Conservation (phyloP, 2,888 invertebrate species). For the Neocrepidodera transversa region DNA sequence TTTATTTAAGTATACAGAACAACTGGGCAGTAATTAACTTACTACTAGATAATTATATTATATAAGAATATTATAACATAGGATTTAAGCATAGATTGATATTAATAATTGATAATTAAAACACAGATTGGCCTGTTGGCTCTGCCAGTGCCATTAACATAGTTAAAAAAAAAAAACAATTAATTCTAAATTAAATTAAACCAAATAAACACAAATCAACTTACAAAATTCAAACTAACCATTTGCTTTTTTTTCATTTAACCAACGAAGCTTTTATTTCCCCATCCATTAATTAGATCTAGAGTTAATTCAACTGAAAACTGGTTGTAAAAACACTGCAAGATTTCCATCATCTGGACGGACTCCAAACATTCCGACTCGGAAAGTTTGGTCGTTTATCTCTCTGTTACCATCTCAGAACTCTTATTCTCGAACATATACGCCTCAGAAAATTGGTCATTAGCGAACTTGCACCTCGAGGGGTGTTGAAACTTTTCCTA, state of each 20-base stretch:
- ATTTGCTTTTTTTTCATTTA: neutral
- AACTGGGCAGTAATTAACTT: no score
- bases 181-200: no score
- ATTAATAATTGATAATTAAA: no score
- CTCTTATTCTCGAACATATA: conserved; percentile 20
- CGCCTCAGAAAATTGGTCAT: conserved; percentile 36
- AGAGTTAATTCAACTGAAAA: conserved; percentile 8
- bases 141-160: no score
- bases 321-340: conserved; percentile 5
- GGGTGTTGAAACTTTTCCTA: conserved; percentile 26
- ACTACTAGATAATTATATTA: no score
- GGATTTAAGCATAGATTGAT: no score
- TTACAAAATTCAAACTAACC: neutral
- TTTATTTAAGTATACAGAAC: no score
- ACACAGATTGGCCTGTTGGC: no score
- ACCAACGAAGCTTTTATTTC: neutral
- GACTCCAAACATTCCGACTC: conserved; percentile 8
- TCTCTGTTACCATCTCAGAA: conserved; percentile 25
- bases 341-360: conserved; percentile 13
- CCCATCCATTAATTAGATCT: conserved; percentile 15
- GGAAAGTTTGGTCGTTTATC: conserved; percentile 31
- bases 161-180: no score
- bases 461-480: conserved; percentile 32
- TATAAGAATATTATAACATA: no score
- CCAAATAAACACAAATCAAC: neutral